Evolutionary conservation across 2,797 vertebrate species (phyloP).

Genomic region (Hemitrygon akajei): DNA sequence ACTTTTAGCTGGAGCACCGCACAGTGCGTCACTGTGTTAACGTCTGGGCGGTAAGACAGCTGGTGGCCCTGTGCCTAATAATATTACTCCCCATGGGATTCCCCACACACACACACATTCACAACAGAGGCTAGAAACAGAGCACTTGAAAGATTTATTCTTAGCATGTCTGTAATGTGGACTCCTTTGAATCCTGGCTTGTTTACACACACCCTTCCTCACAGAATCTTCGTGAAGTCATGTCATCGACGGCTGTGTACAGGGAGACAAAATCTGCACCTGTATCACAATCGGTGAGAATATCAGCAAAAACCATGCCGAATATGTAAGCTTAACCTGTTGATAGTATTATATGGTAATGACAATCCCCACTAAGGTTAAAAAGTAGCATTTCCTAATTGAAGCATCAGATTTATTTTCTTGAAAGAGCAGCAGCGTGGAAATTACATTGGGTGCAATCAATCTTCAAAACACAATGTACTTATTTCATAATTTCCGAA

Average conservation of each 20-base stretch:
- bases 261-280: not conserved
- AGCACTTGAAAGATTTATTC: slow-evolving; percentile 47
- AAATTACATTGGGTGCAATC: not conserved
- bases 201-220: slow-evolving; percentile 58
- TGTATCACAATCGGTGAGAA: not conserved
- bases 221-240: slow-evolving; percentile 55
- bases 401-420: not conserved
- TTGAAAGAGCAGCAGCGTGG: not conserved
- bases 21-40: not conserved
- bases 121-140: slow-evolving; percentile 39
- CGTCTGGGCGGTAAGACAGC: slow-evolving; percentile 24
- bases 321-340: no score
- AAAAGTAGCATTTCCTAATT: not conserved
- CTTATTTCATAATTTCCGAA: not conserved
- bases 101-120: slow-evolving; percentile 22
- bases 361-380: not conserved
- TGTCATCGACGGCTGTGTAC: slow-evolving; percentile 43
- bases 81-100: slow-evolving; percentile 27
- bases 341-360: not conserved
- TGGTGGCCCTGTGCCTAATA: slow-evolving; percentile 25
- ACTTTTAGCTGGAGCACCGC: not conserved
- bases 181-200: slow-evolving; percentile 45
- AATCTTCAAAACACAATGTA: not conserved
- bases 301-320: not conserved
- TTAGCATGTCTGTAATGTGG: slow-evolving; percentile 50